Base-by-base conservation (phyloP, 1,140 invertebrate genomes). In the Drosophila sp. region DNA sequence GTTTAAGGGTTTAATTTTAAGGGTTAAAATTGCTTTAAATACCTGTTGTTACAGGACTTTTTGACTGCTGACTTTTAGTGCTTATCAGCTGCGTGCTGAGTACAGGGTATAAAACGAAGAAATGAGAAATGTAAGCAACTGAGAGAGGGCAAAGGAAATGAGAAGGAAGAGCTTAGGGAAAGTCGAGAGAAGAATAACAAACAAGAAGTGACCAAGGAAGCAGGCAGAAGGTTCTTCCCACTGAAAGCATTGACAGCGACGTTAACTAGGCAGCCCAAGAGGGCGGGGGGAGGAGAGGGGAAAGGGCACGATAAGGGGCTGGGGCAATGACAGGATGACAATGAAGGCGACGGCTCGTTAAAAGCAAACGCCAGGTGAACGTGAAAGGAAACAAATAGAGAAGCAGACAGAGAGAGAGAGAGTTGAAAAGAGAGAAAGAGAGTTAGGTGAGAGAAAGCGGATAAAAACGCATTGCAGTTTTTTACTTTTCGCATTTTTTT, bases 281-380 rank as follows among this genome's bases (percentile, higher is more conserved):
- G 4, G 21, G 21, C 4, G 21, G 21, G 21, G 21, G 21, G n/a
- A n/a, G n/a, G n/a, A n/a, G n/a, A n/a, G n/a, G 29, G 18, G 14
- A 13, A 27, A 27, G 5, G 25, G 25, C 2, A 27, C 25, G 2
- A 25, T 21, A 40, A 36, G 50, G 18, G 48, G 46, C 7, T 9
- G 27, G 25, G 38, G 27, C 13, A 48, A 38, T 36, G 32, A 38
- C 65, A 61, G 50, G 40, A 36, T 7, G 64, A 46, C 45, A 34
- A 48, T 14, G 45, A 25, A 13, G 66, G 41, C 69, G 57, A 65
- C 71, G 80, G 67, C 79, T 81, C 75, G 79, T 82, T 82, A 83
- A 83, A 81, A 82, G 80, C 75, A 48, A 75, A 78, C 76, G 61
- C 50, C 69, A 78, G 70, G 71, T 71, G 75, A 21, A 21, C 21